These are phyloP conservation scores for Myxocyprinus asiaticus DNA, from an alignment of 2,113 vertebrate genomes.

Conservation along the genomic window DNA sequence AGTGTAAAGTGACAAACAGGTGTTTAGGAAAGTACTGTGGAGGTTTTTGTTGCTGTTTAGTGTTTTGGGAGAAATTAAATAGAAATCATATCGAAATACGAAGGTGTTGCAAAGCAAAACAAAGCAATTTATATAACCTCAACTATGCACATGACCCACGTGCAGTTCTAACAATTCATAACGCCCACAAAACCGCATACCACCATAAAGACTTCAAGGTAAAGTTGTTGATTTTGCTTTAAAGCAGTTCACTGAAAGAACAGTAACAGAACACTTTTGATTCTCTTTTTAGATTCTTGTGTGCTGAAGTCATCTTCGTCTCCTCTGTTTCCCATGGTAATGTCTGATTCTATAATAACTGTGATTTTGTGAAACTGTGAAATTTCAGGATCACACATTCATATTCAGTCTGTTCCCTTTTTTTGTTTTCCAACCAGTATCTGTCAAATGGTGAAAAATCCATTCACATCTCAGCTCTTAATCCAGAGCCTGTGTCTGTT, in stretches of 20 bases:
- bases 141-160: neutral
- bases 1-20: too few species aligned
- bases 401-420: too few species aligned
- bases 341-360: too few species aligned
- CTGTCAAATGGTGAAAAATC: neutral
- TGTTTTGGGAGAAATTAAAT: too few species aligned
- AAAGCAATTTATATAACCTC: neutral
- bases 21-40: too few species aligned
- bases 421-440: constrained; percentile 8
- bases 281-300: neutral
- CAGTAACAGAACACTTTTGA: neutral
- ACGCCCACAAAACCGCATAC: neutral
- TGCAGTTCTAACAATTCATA: neutral
- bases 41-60: too few species aligned
- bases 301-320: neutral
- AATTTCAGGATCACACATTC: too few species aligned
- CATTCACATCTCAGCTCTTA: neutral
- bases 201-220: neutral
- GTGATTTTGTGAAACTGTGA: too few species aligned
- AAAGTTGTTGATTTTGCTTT: too few species aligned
- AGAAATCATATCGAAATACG: too few species aligned
- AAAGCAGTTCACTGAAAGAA: too few species aligned
- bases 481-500: neutral
- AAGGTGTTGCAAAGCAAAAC: neutral
- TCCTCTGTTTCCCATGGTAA: neutral